A percentile compares a stretch with the other conserved stretches of the same genome.
Evolutionary conservation across 2,888 invertebrate species (phyloP).

Genomic region (Synanthedon vespiformis): DNA sequence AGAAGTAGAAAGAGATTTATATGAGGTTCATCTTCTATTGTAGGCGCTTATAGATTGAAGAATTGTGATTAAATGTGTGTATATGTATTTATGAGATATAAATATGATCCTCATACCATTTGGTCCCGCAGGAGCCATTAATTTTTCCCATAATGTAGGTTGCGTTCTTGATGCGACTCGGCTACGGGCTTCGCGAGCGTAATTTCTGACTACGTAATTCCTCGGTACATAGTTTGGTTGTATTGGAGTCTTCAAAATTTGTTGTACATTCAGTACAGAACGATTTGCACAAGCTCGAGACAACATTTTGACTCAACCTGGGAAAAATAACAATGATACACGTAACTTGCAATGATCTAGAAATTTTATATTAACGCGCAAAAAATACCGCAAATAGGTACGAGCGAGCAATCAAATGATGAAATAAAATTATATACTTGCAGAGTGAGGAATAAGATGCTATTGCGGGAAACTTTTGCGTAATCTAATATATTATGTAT

Average conservation of each 20-base stretch:
- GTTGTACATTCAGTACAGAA: conserved; percentile 34
- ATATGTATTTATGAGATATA: too few species aligned
- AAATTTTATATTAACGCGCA: background rate
- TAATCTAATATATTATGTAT: too few species aligned
- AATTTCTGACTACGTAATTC: conserved; percentile 65
- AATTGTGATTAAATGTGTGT: too few species aligned
- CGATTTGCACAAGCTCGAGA: conserved; percentile 59
- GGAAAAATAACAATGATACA: background rate
- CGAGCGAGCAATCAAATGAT: background rate
- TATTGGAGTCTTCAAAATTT: conserved; percentile 46
- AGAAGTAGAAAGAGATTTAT: too few species aligned
- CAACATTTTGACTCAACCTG: conserved; percentile 53
- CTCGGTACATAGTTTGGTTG: conserved; percentile 55
- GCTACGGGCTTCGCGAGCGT: conserved; percentile 64
- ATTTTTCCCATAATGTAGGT: conserved; percentile 75
- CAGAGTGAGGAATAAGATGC: too few species aligned
- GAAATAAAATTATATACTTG: background rate
- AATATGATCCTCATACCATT: conserved; percentile 68
- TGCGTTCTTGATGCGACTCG: conserved; percentile 50
- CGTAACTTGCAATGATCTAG: background rate
- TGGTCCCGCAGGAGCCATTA: conserved; percentile 82
- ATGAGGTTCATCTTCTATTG: too few species aligned
- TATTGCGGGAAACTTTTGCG: too few species aligned
- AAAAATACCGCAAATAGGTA: background rate
- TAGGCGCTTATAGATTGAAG: too few species aligned